phyloP scores from a whole-genome alignment of 2,113 vertebrate species.

The Sylvicapra grimmia region DNA sequence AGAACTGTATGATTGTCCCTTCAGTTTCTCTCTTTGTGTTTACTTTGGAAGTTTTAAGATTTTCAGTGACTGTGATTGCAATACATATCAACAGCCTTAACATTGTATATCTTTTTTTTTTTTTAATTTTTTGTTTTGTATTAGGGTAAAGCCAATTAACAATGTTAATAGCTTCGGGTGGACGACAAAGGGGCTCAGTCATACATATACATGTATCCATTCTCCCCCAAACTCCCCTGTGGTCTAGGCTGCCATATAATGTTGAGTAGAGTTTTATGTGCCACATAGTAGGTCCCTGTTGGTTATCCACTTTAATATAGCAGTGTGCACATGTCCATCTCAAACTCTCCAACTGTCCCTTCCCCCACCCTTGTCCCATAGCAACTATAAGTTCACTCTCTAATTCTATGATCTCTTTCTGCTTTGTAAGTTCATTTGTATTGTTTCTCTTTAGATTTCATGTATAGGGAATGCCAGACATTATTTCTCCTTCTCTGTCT shows the following conservation, averaged over 20 bases:
- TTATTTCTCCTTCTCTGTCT: not conserved
- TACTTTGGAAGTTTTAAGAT: not conserved
- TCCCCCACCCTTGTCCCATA: not conserved
- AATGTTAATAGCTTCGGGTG: not conserved
- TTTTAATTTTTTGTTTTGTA: not conserved
- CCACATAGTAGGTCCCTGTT: not conserved
- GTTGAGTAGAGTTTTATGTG: not conserved
- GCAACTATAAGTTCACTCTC: not conserved
- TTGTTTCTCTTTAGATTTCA: not conserved
- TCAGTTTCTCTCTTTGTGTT: not conserved
- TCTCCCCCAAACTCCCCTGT: not conserved
- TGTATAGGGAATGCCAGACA: not conserved
- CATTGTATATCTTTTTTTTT: not conserved
- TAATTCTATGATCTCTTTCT: not conserved
- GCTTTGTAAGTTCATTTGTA: not conserved
- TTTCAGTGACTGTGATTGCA: not conserved
- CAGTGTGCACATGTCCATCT: not conserved
- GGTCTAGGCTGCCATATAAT: not conserved
- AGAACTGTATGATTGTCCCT: accelerated
- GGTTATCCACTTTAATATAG: not conserved
- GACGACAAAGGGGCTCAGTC: not conserved
- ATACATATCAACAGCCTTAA: not conserved
- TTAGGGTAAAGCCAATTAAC: not conserved
- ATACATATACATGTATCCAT: not conserved
- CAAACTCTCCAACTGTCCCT: not conserved